Evolutionary conservation across 2,797 vertebrate genomes (phyloP), one percentile per base, ranked within the genome.

Genomic region (Pelochelys cantorii): DNA sequence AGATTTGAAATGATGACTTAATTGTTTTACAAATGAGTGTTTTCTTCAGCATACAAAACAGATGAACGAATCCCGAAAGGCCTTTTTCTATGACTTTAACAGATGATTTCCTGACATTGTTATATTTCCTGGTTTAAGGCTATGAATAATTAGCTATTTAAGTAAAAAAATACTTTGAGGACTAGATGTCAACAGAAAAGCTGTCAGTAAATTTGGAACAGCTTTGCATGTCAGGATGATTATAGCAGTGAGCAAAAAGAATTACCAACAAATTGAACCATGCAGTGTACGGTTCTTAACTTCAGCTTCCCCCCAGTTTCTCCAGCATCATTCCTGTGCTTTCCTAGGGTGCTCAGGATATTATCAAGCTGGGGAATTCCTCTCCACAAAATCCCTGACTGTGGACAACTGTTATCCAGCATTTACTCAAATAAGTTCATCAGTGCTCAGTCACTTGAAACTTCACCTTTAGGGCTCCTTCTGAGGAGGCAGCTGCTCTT

Each of bases 151-250:
- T 97, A 95, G 95, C 96, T 97, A 59, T 97, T 97, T 95, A 93
- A 95, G 97, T 97, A 95, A 94, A 81, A 57, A 97, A 97, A 97
- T 95, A 97, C 96, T 96, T 97, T 96, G 93, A 96, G 97, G 97
- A 96, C 96, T 94, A 85, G 97, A 95, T 97, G 96, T 97, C 97
- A 96, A 83, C 93, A 97, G 95, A 95, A 97, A 96, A 96, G 92
- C 97, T 97, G 94, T 97, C 89, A 90, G 97, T 97, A 97, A 97
- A 97, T 97, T 97, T 96, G 96, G 95, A 98, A 95, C 96, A 97
- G 96, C 96, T 97, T 97, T 96, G 93, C 91, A 42, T 94, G 97
- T 95, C 90, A 68, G 95, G 89, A 95, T 96, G 96, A 97, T 97
- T 95, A 96, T 92, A 93, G 96, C 77, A 79, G 87, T 94, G 93